Base-by-base conservation (phyloP, 2,113 vertebrate species). In the Plectropomus leopardus region DNA sequence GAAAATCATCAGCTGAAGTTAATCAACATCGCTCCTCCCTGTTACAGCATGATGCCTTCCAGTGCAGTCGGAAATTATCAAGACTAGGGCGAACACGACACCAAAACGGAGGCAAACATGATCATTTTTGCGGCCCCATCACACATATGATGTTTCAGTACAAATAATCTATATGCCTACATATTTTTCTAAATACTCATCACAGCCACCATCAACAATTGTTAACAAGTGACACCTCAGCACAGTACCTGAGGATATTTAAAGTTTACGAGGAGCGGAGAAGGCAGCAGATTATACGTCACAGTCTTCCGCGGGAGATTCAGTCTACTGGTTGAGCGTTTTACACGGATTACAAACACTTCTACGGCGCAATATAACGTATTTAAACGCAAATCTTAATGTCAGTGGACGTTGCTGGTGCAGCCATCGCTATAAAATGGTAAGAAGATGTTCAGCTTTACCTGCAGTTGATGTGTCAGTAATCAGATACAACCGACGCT, bases 281-380 rank as follows among this genome's bases (percentile, higher is more conserved):
- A 93, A 92, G 6, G 80, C 54, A 59, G 21, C 89, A 60, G 0
- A 17, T 0, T 0, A 0, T 4, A 1, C 26, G 45, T 75, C 66
- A 55, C 44, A 40, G 3, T 23, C 28, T 23, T 69, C 42, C 86
- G 91, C 92, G 91, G 90, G 92, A 92, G 84, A 81, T 91, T 92
- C 82, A 69, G 70, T 5, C 4, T 17, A 19, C 1, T 1, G 0
- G 1, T 1, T 15, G 1, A 26, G n/a, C 36, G 2, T 30, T 30
- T 51, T 42, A 4, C 83, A 82, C 50, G 28, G 42, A 51, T 57
- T 57, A 61, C 0, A 48, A 11, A 42, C 21, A 51, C 1, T 58
- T 3, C 8, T 19, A 16, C 1, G n/a, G 0, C 2, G 3, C 6
- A 1, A 4, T 4, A 24, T 40, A 57, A 54, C 7, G 7, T n/a